phyloP scores from a whole-genome alignment of 2,113 vertebrate genomes.

The Phoenicopterus ruber region DNA sequence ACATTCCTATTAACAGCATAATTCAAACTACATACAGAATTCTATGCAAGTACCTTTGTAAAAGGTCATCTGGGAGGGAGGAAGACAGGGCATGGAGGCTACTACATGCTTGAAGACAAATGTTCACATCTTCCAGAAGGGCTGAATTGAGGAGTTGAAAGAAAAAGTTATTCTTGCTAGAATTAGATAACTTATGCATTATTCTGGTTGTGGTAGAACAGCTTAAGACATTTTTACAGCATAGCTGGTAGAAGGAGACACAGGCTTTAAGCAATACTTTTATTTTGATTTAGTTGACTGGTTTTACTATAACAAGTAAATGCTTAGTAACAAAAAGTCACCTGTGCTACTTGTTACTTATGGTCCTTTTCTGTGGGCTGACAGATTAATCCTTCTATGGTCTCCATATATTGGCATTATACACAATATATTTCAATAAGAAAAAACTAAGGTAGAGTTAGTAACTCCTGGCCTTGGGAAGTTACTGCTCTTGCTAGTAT shows the following conservation, averaged over 20 bases:
- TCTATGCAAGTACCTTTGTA: constrained; percentile 82
- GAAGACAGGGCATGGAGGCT: constrained; percentile 89
- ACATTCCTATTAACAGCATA: background rate
- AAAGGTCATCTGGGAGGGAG: constrained; percentile 87
- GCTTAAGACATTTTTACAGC: background rate
- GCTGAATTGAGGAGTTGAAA: constrained; percentile 68
- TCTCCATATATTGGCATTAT: background rate
- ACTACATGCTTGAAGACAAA: constrained; percentile 91
- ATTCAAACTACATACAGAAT: background rate
- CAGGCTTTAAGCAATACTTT: background rate
- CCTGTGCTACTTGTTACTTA: background rate
- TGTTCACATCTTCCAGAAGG: constrained; percentile 85
- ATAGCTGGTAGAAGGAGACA: background rate
- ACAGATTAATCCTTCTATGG: background rate
- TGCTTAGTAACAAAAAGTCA: background rate
- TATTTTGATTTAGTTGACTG: background rate
- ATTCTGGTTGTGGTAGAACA: background rate
- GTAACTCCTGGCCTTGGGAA: background rate
- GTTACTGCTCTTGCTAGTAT: background rate
- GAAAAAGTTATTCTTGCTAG: background rate
- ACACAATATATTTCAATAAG: background rate
- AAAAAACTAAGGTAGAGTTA: background rate
- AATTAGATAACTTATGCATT: background rate
- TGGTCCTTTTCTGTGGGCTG: background rate
- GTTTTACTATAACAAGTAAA: background rate